phyloP scores from a whole-genome alignment of 2,113 vertebrate genomes.

The Cyprinus carpio region DNA sequence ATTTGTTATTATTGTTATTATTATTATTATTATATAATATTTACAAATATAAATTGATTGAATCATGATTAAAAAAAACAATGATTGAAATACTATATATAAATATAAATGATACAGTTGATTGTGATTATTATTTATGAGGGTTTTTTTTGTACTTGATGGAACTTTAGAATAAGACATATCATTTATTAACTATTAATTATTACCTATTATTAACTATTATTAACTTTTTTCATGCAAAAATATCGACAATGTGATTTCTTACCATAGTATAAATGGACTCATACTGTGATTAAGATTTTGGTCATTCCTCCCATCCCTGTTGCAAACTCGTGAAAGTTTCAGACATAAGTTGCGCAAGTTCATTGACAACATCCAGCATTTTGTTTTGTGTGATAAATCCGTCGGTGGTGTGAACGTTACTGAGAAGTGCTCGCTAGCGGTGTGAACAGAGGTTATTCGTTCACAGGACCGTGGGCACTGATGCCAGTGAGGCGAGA shows the following conservation, averaged over 20 bases:
- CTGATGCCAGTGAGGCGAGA: slow-evolving; percentile 27
- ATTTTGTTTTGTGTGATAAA: slow-evolving; percentile 14
- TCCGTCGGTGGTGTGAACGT: not conserved
- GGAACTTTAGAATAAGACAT: not conserved
- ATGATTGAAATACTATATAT: no score
- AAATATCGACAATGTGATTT: not conserved
- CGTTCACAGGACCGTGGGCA: slow-evolving; percentile 7
- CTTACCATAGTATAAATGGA: not conserved
- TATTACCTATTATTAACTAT: no score
- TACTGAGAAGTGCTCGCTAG: not conserved
- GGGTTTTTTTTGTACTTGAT: no score
- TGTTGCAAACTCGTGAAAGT: not conserved
- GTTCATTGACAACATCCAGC: not conserved
- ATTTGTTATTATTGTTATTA: no score
- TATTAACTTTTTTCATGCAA: no score
- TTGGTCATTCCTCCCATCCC: not conserved
- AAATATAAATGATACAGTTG: no score
- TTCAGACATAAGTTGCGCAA: not conserved
- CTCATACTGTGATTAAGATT: not conserved
- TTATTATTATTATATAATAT: no score
- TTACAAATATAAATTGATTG: no score
- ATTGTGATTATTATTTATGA: no score
- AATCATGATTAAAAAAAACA: no score
- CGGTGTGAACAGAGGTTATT: slow-evolving; percentile 19
- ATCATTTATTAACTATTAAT: no score